Base-by-base conservation (phyloP, 2,797 vertebrate species). In the Cirrhinus mrigala region DNA sequence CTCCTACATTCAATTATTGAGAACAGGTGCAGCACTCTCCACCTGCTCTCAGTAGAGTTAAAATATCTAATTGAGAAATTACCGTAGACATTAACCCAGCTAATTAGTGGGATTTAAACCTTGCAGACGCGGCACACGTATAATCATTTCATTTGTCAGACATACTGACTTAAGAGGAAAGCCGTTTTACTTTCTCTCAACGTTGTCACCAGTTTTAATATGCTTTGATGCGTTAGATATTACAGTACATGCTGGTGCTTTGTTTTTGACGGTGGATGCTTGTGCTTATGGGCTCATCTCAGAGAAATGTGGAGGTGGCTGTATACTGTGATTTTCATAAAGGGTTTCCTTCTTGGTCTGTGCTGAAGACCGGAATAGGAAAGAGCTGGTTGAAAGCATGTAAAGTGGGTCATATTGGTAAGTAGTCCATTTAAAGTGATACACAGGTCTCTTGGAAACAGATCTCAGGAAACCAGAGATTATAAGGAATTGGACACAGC, bases 11-110 rank as follows among this genome's bases (percentile, higher is more conserved):
- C 93, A 91, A 94, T 94, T 93, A 94, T 88, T 60, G 69, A 18
- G 88, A 95, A 93, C 95, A 95, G 93, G 94, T 95, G 94, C 94
- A 89, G 91, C 90, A 83, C 90, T 94, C 90, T 94, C 93, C 92
- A 89, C 88, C 87, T 22, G 91, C 88, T 93, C 87, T 84, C 89
- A 87, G 86, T 62, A 60, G 90, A 94, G 91, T 93, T 92, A 89
- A 89, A 88, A 92, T 91, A 93, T 94, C 94, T 94, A 92, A 95
- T 95, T 93, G 94, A 92, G 92, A 94, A 92, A 95, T 91, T 91
- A 92, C 92, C 85, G 69, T 79, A 89, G 92, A 94, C 93, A 94
- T 95, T 95, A 95, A 94, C 94, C 92, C 88, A 52, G 83, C 92
- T 96, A 95, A 95, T 95, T 94, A 92, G 91, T 54, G 56, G 20